Base-by-base conservation (phyloP, 2,113 vertebrate genomes). In the Larimichthys crocea region DNA sequence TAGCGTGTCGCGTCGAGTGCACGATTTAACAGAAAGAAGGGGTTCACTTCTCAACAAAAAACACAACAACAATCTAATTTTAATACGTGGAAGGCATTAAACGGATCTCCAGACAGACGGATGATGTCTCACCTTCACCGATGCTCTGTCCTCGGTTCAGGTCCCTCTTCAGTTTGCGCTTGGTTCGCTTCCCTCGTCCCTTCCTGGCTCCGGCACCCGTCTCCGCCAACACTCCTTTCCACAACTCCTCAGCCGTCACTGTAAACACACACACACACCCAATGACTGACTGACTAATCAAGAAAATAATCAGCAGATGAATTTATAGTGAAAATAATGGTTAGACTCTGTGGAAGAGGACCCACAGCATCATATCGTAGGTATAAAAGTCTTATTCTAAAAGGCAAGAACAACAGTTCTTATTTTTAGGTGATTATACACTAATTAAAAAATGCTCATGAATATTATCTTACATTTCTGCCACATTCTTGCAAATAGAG, bases 171-270 rank as follows among this genome's bases (percentile, higher is more conserved):
- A 95, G 3, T 88, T 93, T 99, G 35, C 93, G 96, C 89, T 99
- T 99, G 67, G 92, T 92, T 85, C 97, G 96, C 84, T 99, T 99
- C 59, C 97, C 98, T 95, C 98, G 88, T 76, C 96, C 98, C 85
- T 97, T 99, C 81, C 90, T 96, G 74, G 90, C 88, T 74, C 97
- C 96, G 0, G 95, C 86, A 0, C 97, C 96, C 2, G 92, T 91
- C 74, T 98, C 97, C 5, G 97, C 98, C 93, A 99, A 72, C 19
- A 96, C 97, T 15, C 98, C 98, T 91, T 91, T 97, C 98, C 98
- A 99, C 0, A 99, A 90, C 82, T 99, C 89, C 4, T 96, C 94
- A 26, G 98, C 98, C 0, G 97, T 99, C 95, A 96, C 98, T 99
- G 94, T 46, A 80, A 14, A 78, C 3, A 14, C 29, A 70, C 14